Evolutionary conservation across 1,140 invertebrate genomes (phyloP).

Genomic region (Pogonomyrmex barbatus): DNA sequence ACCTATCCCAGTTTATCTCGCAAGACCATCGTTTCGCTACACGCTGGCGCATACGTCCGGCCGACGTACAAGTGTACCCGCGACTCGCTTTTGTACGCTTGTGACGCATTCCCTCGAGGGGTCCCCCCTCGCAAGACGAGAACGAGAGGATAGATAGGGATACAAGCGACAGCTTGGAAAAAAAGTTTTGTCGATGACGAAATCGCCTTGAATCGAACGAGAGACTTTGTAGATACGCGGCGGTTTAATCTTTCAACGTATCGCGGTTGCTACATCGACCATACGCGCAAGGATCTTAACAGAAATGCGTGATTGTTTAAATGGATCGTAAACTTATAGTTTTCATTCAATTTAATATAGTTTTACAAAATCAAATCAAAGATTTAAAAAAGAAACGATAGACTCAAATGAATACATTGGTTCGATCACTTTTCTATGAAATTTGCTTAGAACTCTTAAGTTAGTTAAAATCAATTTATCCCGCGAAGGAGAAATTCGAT

Average conservation of each 20-base stretch:
- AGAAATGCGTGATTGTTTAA: constrained; percentile 18
- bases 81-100: constrained; percentile 10
- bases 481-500: neutral
- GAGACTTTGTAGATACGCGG: constrained; percentile 10
- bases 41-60: constrained; percentile 13
- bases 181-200: constrained; percentile 20
- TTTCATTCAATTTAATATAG: neutral
- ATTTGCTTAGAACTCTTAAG: neutral
- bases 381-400: neutral
- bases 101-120: neutral
- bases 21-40: constrained; percentile 48
- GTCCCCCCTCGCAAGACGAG: neutral
- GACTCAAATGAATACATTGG: neutral
- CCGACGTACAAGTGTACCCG: neutral
- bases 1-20: constrained; percentile 57
- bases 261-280: constrained; percentile 5
- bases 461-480: neutral
- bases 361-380: neutral
- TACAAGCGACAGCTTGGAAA: neutral
- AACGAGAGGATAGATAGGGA: constrained; percentile 20
- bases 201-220: constrained; percentile 7
- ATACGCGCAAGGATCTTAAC: neutral
- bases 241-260: constrained; percentile 26
- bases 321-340: neutral
- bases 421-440: neutral